Evolutionary conservation across 2,888 invertebrate genomes (phyloP).

Genomic region (Phyto melanocephala): DNA sequence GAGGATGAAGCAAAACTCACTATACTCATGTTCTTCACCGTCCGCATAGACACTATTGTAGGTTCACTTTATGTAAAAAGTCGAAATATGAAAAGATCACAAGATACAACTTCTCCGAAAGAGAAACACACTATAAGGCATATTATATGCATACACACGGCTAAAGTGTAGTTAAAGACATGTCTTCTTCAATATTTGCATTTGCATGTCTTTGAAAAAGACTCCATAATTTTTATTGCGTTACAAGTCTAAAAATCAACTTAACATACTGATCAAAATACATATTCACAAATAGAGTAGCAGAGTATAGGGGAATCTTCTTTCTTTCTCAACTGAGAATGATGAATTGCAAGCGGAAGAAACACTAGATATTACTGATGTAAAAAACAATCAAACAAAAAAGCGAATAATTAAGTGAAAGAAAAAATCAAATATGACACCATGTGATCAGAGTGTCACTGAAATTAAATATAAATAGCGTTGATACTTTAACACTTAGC

Average conservation of each 20-base stretch:
- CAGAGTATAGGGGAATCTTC: too few species aligned
- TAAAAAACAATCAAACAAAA: not conserved
- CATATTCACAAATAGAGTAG: too few species aligned
- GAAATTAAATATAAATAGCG: conserved; percentile 8
- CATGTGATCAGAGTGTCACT: conserved; percentile 57
- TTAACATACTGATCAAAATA: too few species aligned
- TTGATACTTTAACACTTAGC: conserved; percentile 24
- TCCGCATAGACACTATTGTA: not conserved
- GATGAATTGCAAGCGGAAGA: conserved; percentile 78
- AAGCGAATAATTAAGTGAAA: conserved; percentile 23
- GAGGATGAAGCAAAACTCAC: conserved; percentile 3
- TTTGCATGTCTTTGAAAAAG: too few species aligned
- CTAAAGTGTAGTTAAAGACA: too few species aligned
- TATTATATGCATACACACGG: too few species aligned
- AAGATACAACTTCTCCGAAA: too few species aligned
- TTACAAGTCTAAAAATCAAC: too few species aligned
- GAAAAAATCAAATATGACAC: conserved; percentile 65
- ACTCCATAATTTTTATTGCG: too few species aligned
- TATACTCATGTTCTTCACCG: conserved; percentile 24
- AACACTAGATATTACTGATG: conserved; percentile 66
- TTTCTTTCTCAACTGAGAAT: conserved; percentile 68
- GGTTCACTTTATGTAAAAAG: not conserved
- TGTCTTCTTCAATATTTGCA: too few species aligned
- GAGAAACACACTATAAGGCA: too few species aligned
- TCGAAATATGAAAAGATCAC: not conserved